Evolutionary conservation across 2,797 vertebrate genomes (phyloP).

Genomic region (Mormyrops boulengeri): DNA sequence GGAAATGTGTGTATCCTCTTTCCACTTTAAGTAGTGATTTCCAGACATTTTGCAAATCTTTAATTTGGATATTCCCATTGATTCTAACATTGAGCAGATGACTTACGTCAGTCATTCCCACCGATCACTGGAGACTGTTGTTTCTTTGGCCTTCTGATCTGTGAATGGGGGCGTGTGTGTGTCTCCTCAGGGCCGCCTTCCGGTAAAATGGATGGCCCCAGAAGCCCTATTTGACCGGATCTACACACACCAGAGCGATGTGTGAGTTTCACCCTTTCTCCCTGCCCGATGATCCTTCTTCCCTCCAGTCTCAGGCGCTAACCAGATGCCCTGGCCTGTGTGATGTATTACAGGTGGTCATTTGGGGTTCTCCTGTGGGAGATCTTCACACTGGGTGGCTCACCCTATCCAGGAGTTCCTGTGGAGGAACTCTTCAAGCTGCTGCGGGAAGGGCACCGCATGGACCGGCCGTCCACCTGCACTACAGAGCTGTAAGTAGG

Average conservation of each 20-base stretch:
- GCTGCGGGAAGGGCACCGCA: constrained; percentile 86
- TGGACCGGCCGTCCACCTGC: constrained; percentile 85
- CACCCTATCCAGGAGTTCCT: constrained; percentile 82
- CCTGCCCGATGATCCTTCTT: background rate
- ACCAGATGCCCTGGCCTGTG: background rate
- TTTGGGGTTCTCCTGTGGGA: constrained; percentile 88
- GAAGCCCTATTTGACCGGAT: constrained; percentile 87
- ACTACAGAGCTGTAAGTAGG: constrained; percentile 81
- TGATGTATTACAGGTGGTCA: constrained; percentile 72
- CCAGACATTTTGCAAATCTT: background rate
- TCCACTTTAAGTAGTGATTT: background rate
- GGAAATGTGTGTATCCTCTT: background rate
- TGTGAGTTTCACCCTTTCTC: constrained; percentile 65
- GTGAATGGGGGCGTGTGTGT: background rate
- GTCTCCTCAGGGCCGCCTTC: constrained; percentile 73
- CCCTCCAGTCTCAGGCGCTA: background rate
- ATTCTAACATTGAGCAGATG: background rate
- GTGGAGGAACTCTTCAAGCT: constrained; percentile 93
- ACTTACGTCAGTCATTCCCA: background rate
- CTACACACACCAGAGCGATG: constrained; percentile 89
- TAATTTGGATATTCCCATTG: background rate
- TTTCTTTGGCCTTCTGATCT: background rate
- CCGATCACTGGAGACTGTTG: background rate
- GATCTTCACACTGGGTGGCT: constrained; percentile 87
- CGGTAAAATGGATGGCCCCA: constrained; percentile 92